phyloP scores from a whole-genome alignment of 2,888 invertebrate genomes.

The Drosophila suboccidentalis region DNA sequence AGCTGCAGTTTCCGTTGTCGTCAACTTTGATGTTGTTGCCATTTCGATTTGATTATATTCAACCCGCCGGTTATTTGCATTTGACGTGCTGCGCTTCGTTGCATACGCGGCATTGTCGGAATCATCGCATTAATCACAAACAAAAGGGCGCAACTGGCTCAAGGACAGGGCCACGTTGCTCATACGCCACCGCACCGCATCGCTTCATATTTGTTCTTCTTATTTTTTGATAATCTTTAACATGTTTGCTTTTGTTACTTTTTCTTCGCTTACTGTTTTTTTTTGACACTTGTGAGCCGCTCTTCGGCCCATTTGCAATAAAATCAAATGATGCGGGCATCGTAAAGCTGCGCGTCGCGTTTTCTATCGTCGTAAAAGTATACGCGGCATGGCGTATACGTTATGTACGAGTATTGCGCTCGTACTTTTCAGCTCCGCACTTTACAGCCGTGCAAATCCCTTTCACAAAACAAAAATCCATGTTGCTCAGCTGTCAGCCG shows the following conservation, averaged over 20 bases:
- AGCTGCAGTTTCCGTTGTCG: conserved; percentile 64
- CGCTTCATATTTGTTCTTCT: background rate
- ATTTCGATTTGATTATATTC: conserved; percentile 75
- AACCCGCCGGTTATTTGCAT: conserved; percentile 77
- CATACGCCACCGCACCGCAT: conserved; percentile 23
- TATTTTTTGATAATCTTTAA: background rate
- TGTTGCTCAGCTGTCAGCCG: conserved; percentile 41
- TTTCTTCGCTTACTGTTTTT: conserved; percentile 16
- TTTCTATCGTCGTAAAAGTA: conserved; percentile 73
- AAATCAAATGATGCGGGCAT: conserved; percentile 78
- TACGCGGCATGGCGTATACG: conserved; percentile 59
- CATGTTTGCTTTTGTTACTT: conserved; percentile 25
- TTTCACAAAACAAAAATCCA: conserved; percentile 45
- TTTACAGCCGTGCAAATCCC: conserved; percentile 72
- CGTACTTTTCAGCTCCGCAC: conserved; percentile 50
- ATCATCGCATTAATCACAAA: conserved; percentile 74
- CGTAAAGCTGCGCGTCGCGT: conserved; percentile 70
- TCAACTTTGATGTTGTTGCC: conserved; percentile 70
- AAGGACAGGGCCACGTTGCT: conserved; percentile 50
- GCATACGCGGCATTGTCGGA: conserved; percentile 58
- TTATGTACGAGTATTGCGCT: conserved; percentile 56
- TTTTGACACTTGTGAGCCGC: conserved; percentile 59
- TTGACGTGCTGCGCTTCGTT: conserved; percentile 69
- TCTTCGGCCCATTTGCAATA: conserved; percentile 65
- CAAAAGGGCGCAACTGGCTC: conserved; percentile 60